Conservation (phyloP, 2,113 vertebrate genomes). For the Rhynchomys soricoides region DNA sequence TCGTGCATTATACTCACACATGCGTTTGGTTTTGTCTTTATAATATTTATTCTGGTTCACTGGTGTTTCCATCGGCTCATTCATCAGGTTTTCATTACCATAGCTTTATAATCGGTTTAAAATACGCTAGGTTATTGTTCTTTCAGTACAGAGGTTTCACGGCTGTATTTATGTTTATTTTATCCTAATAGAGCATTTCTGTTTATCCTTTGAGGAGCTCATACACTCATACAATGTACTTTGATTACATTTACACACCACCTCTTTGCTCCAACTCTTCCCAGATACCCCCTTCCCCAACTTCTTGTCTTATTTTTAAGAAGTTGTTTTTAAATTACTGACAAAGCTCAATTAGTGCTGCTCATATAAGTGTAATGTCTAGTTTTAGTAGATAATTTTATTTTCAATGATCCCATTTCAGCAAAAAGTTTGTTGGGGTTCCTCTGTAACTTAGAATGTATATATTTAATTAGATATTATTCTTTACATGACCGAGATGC, state of each 20-base stretch:
- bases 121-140: not conserved
- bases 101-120: conserved; percentile 36
- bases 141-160: conserved; percentile 17
- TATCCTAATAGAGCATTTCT: not conserved
- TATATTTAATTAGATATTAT: not conserved
- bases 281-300: not conserved
- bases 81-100: not conserved
- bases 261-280: not conserved
- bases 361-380: not conserved
- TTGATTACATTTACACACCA: not conserved
- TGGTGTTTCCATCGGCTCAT: conserved; percentile 23
- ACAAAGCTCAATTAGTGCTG: not conserved
- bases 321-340: not conserved
- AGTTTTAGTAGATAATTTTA: conserved; percentile 36
- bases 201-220: not conserved
- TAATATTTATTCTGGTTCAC: conserved; percentile 27
- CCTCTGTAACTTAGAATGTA: conserved; percentile 28
- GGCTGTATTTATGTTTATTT: not conserved
- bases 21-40: conserved; percentile 48
- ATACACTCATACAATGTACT: not conserved
- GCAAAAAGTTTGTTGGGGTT: conserved; percentile 2
- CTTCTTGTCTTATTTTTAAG: not conserved
- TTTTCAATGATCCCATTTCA: conserved; percentile 13
- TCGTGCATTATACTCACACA: not conserved
- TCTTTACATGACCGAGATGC: not conserved